Conservation (phyloP, 2,113 vertebrate genomes). For the Aramus guarauna region DNA sequence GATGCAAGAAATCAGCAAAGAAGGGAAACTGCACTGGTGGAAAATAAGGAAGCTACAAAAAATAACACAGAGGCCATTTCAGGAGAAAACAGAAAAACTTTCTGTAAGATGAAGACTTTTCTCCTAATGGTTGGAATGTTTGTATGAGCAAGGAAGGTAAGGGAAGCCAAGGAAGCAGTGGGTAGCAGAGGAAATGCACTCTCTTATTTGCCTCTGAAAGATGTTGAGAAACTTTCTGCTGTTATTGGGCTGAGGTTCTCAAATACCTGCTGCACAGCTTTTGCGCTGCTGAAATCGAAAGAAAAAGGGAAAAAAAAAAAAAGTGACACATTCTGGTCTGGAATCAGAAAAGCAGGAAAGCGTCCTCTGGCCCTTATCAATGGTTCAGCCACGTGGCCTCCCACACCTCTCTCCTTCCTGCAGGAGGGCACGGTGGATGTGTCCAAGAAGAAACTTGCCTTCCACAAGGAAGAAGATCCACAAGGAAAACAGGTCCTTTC, state of each 20-base stretch:
- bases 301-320: not conserved
- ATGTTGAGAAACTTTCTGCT: not conserved
- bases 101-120: not conserved
- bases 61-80: not conserved
- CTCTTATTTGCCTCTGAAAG: not conserved
- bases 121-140: not conserved
- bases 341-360: not conserved
- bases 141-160: not conserved
- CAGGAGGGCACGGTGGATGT: not conserved
- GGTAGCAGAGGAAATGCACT: accelerated
- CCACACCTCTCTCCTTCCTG: not conserved
- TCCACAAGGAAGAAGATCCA: not conserved
- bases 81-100: not conserved
- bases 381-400: accelerated
- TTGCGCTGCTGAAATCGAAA: not conserved
- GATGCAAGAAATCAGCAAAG: slow-evolving; percentile 36
- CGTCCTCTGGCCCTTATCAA: not conserved
- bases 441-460: not conserved
- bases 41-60: slow-evolving; percentile 10
- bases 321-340: not conserved
- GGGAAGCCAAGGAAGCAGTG: not conserved
- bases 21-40: not conserved
- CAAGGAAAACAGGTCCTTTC: not conserved
- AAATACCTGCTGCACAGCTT: not conserved
- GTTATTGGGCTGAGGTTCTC: not conserved